Conservation (phyloP, 2,888 invertebrate genomes). For the Acanthoscelides obtectus region DNA sequence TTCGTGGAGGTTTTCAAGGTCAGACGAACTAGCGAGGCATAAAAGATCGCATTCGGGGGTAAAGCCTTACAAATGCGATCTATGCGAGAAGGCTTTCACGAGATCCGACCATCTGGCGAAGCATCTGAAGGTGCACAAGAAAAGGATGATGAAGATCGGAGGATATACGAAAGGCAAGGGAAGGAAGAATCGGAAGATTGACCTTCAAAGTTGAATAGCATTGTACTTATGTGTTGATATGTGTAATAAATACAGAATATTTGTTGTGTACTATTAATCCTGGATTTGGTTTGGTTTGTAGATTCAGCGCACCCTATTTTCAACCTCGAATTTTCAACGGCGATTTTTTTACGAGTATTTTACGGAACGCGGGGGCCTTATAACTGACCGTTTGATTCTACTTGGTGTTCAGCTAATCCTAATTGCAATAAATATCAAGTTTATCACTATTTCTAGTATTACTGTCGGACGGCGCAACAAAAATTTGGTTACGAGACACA, state of each 20-base stretch:
- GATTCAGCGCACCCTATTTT: too few relatives aligned
- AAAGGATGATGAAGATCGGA: slow-evolving; percentile 45
- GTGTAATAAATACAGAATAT: not conserved
- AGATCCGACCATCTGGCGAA: slow-evolving; percentile 92
- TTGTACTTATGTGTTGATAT: not conserved
- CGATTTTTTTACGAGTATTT: too few relatives aligned
- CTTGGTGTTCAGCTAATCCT: too few relatives aligned
- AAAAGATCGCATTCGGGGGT: slow-evolving; percentile 92
- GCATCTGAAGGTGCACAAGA: slow-evolving; percentile 80
- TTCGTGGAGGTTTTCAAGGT: slow-evolving; percentile 89
- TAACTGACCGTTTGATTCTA: too few relatives aligned
- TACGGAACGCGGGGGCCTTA: too few relatives aligned
- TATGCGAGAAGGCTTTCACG: slow-evolving; percentile 87
- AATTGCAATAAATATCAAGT: too few relatives aligned
- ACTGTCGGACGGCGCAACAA: not conserved
- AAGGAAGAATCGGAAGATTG: not conserved
- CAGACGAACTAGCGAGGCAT: slow-evolving; percentile 90
- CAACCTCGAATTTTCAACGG: too few relatives aligned
- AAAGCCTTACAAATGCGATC: slow-evolving; percentile 85
- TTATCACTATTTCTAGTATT: not conserved
- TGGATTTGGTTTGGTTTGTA: too few relatives aligned
- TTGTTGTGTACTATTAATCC: too few relatives aligned
- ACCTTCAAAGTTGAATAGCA: not conserved
- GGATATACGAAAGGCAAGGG: not conserved
- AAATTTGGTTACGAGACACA: not conserved